These are phyloP conservation scores for Varanus salvator DNA, from an alignment of 2,113 vertebrate species.

Conservation along the genomic window DNA sequence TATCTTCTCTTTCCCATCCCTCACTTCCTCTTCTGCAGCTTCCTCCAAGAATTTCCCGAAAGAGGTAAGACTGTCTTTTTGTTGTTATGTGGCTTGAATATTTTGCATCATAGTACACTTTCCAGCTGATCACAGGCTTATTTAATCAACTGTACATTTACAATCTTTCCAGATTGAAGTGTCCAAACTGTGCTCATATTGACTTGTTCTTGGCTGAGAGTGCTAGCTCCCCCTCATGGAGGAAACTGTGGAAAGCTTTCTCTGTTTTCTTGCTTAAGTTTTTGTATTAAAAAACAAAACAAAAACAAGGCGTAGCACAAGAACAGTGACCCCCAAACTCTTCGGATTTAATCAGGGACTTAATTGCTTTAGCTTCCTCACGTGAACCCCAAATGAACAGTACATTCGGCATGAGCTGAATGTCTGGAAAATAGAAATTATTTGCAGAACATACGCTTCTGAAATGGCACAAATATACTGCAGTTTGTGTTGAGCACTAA, in stretches of 20 bases:
- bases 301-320: not conserved
- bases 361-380: not conserved
- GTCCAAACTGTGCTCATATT: not conserved
- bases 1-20: conserved; percentile 15
- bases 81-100: not conserved
- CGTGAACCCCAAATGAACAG: not conserved
- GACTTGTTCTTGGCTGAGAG: conserved; percentile 64
- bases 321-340: not conserved
- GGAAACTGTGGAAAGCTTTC: conserved; percentile 37
- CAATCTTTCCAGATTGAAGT: conserved; percentile 38
- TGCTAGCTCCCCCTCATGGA: conserved; percentile 78
- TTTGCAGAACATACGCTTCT: not conserved
- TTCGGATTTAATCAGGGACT: not conserved
- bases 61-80: conserved; percentile 81
- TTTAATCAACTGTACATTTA: conserved; percentile 33
- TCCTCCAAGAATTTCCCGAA: conserved; percentile 85
- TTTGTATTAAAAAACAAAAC: not conserved
- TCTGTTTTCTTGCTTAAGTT: not conserved
- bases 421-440: not conserved
- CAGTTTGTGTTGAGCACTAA: not conserved
- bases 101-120: conserved; percentile 22
- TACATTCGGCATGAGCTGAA: not conserved
- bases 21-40: conserved; percentile 76
- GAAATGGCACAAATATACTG: not conserved
- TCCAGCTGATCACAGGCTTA: conserved; percentile 15